Percentiles rank a stretch among this genome's conserved stretches.
Evolutionary conservation across 2,888 invertebrate species (phyloP).

Genomic region (Onchidella celtica): DNA sequence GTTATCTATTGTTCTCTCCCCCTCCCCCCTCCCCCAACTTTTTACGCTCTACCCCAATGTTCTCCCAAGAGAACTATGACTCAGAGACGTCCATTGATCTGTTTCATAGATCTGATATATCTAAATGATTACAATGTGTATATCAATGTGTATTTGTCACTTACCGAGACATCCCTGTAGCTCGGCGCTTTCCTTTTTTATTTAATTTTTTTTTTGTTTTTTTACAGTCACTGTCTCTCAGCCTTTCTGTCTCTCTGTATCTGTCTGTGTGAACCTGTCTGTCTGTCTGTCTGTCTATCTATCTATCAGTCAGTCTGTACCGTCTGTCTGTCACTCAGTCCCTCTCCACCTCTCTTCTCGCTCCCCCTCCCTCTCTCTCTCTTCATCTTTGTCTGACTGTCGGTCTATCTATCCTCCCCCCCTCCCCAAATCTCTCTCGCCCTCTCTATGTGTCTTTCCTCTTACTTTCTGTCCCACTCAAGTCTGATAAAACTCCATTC

Average conservation of each 20-base stretch:
- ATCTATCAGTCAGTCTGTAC: not conserved
- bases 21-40: too few species aligned
- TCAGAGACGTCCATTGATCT: too few species aligned
- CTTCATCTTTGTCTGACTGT: slow-evolving; percentile 5
- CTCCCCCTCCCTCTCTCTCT: slow-evolving; percentile 4
- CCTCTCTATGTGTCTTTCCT: slow-evolving; percentile 30
- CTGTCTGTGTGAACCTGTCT: not conserved
- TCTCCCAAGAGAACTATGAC: too few species aligned
- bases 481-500: too few species aligned
- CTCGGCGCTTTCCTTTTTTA: too few species aligned
- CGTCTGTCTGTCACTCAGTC: not conserved
- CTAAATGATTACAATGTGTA: too few species aligned
- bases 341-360: not conserved
- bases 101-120: too few species aligned
- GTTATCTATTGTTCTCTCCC: too few species aligned
- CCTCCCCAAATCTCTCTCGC: slow-evolving; percentile 25
- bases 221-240: not conserved
- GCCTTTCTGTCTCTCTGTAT: not conserved
- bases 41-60: too few species aligned
- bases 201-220: not conserved
- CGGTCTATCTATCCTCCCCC: slow-evolving; percentile 19
- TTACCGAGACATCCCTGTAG: too few species aligned
- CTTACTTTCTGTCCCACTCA: slow-evolving; percentile 8
- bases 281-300: not conserved
- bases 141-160: too few species aligned